Base-by-base conservation (phyloP, 2,888 invertebrate species). In the Lissonota sp. region DNA sequence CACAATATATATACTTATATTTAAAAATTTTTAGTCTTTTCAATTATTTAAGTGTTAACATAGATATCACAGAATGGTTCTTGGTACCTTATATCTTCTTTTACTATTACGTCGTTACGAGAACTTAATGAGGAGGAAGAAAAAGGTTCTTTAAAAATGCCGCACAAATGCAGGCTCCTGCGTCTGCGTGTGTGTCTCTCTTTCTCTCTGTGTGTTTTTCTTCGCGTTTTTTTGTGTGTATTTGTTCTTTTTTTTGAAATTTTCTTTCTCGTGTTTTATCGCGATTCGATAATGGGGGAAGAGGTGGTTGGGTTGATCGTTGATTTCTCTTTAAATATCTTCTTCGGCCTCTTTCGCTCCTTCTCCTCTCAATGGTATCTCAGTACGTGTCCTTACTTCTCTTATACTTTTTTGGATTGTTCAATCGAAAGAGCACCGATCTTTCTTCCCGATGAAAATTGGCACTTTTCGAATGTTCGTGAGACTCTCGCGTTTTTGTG, bases 11-110 rank as follows among this genome's bases (percentile, higher is more conserved):
- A 89, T 90, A 90, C 94, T 94, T 94, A 91, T 90, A 90, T 88
- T 89, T 90, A 90, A 85, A 90, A 91, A 91, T 91, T 90, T 90
- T 91, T 92, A 92, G 91, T 91, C 91, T 93, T 92, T 90, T 91
- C 89, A 90, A 90, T 91, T 92, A 90, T 92, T 92, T 93, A 93
- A 92, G 92, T 93, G 92, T 93, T 92, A 93, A 93, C 91, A 91
- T 93, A 92, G 91, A 94, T 94, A 94, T 94, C 94, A 94, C 95
- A 94, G 94, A 94, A 94, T 93, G 94, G 94, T 94, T 94, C 93
- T 93, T 92, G 92, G 92, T 92, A 92, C 92, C 90, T 92, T 92
- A 91, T 91, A 90, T 90, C 89, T 88, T 86, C 86, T 84, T 83
- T 89, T 87, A 87, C 89, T 87, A 88, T 89, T 88, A 90, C 88